Conservation (phyloP, 2,888 invertebrate species). For the Melinaea menophilus region DNA sequence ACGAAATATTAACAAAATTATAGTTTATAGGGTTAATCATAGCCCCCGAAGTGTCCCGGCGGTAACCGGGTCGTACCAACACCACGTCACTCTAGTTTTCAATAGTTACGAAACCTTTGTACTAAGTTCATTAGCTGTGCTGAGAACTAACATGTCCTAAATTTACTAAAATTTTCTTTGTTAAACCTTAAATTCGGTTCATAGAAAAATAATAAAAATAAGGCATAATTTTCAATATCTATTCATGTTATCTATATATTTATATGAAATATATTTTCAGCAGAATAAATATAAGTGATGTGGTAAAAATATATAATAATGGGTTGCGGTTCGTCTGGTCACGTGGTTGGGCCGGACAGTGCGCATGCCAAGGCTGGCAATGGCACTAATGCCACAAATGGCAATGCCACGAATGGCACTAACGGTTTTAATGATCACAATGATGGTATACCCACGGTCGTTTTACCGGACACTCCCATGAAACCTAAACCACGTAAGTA, state of each 20-base stretch:
- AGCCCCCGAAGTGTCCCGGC: neutral
- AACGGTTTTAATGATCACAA: conserved; percentile 43
- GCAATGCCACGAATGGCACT: conserved; percentile 41
- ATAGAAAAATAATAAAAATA: too few relatives aligned
- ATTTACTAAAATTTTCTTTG: too few relatives aligned
- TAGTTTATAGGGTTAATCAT: neutral
- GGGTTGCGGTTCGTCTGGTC: conserved; percentile 73
- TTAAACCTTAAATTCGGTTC: too few relatives aligned
- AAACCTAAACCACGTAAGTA: conserved; percentile 63
- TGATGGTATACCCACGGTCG: conserved; percentile 61
- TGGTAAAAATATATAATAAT: conserved; percentile 39
- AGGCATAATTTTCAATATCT: too few relatives aligned
- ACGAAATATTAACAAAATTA: too few relatives aligned
- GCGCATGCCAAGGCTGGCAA: conserved; percentile 32
- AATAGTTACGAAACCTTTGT: too few relatives aligned
- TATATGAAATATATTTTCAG: neutral
- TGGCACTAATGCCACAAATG: conserved; percentile 40
- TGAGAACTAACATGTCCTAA: too few relatives aligned
- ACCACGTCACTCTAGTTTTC: neutral
- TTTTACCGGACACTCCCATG: conserved; percentile 63
- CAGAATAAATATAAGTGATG: neutral
- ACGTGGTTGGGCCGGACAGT: conserved; percentile 49
- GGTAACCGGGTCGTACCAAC: neutral
- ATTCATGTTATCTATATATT: neutral
- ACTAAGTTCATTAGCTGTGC: too few relatives aligned